These are phyloP conservation scores for Hystrix brachyura DNA, from an alignment of 2,113 vertebrate genomes.

Conservation along the genomic window DNA sequence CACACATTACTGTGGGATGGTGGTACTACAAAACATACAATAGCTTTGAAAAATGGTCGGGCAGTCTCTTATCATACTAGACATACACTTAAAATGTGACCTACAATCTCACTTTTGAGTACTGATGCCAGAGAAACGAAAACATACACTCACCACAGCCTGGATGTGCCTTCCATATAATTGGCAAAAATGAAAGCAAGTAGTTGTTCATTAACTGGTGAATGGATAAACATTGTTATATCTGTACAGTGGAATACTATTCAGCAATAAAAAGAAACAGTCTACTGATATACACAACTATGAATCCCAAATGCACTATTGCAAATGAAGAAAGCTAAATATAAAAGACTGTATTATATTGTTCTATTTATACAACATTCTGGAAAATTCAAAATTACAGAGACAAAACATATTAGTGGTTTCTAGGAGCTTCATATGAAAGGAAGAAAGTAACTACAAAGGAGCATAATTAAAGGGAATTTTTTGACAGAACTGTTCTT, in stretches of 20 bases:
- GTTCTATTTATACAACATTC: not conserved
- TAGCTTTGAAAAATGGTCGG: not conserved
- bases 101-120: not conserved
- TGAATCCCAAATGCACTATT: not conserved
- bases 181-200: not conserved
- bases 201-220: not conserved
- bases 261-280: not conserved
- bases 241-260: not conserved
- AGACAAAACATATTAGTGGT: not conserved
- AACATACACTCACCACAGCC: not conserved
- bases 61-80: not conserved
- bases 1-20: not conserved
- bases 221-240: not conserved
- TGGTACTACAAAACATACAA: not conserved
- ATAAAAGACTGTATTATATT: not conserved
- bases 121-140: slow-evolving; percentile 38
- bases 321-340: not conserved
- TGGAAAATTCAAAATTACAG: not conserved
- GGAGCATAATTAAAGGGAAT: not conserved
- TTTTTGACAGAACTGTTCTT: not conserved
- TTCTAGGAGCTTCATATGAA: not conserved
- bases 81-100: not conserved
- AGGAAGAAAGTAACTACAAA: not conserved
- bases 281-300: too few species aligned
- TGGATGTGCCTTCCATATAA: not conserved